A percentile compares a stretch with the other conserved stretches of the same genome.
Evolutionary conservation across 64 coral and sea anemone genomes (phyloP).

Genomic region (Montipora efflorescens): DNA sequence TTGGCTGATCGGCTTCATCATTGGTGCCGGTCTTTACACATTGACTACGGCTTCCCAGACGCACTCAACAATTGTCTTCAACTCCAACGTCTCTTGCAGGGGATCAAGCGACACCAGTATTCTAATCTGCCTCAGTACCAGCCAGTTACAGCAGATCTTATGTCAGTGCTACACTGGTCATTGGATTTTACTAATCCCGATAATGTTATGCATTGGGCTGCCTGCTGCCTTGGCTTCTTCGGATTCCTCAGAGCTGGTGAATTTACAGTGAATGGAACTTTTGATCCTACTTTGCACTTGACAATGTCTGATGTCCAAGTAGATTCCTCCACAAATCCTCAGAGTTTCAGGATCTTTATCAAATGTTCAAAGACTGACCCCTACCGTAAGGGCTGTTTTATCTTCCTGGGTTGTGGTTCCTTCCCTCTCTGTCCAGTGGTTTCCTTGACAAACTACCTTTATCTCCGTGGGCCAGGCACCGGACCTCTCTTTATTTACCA

Average conservation of each 20-base stretch:
- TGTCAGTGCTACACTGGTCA: not conserved
- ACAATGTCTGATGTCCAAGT: not conserved
- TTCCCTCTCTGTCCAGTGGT: conserved; percentile 24
- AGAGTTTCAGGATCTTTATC: conserved; percentile 14
- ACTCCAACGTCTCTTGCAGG: not conserved
- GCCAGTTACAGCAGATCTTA: conserved; percentile 7
- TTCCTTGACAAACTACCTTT: conserved; percentile 2
- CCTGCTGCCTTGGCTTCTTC: conserved; percentile 8
- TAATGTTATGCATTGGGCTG: conserved; percentile 32
- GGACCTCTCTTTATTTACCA: too few relatives aligned
- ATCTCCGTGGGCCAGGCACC: not conserved
- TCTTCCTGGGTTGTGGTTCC: not conserved
- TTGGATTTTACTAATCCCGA: not conserved
- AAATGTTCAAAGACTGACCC: conserved; percentile 30
- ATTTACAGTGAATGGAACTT: conserved; percentile 9
- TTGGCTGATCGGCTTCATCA: not conserved
- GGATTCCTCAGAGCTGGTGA: conserved; percentile 7
- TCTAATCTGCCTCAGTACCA: not conserved
- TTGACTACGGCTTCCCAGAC: conserved; percentile 39
- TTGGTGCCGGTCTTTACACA: conserved; percentile 5
- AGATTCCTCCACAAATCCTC: not conserved
- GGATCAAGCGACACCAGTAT: conserved; percentile 17
- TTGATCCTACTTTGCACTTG: conserved; percentile 9
- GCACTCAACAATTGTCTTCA: not conserved
- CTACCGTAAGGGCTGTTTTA: conserved; percentile 22